phyloP scores from a whole-genome alignment of 2,113 vertebrate genomes.

The Pyxicephalus adspersus region DNA sequence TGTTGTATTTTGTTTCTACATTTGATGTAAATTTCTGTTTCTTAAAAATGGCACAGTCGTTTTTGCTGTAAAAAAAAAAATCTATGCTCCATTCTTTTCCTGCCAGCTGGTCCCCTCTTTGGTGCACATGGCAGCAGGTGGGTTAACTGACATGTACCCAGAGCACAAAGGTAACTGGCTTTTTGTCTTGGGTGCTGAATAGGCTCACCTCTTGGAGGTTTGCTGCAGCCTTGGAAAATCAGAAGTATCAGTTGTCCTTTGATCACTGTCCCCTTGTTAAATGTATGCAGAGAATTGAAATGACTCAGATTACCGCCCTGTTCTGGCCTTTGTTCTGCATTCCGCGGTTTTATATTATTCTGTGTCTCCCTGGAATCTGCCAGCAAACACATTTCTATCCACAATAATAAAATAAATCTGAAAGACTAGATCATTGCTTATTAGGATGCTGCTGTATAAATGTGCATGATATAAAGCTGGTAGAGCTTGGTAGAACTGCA shows the following conservation, averaged over 20 bases:
- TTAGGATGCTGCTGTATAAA: background rate
- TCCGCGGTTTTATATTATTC: slow-evolving; percentile 44
- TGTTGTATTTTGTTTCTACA: no score
- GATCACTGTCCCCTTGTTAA: slow-evolving; percentile 54
- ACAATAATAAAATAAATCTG: background rate
- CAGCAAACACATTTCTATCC: slow-evolving; percentile 41
- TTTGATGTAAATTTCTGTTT: no score
- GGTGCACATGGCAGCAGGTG: slow-evolving; percentile 32
- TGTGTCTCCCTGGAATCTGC: slow-evolving; percentile 36
- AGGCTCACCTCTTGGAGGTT: slow-evolving; percentile 47
- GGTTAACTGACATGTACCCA: slow-evolving; percentile 38
- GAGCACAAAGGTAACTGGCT: slow-evolving; percentile 50
- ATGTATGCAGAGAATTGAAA: slow-evolving; percentile 55
- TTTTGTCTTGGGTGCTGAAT: slow-evolving; percentile 40
- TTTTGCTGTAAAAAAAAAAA: background rate
- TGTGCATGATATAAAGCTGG: background rate
- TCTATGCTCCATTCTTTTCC: background rate
- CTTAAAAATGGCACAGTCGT: no score
- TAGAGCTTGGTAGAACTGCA: no score
- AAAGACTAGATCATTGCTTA: background rate
- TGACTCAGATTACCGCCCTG: slow-evolving; percentile 47
- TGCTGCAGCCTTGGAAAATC: slow-evolving; percentile 37
- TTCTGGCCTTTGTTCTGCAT: slow-evolving; percentile 51
- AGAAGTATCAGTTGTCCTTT: slow-evolving; percentile 57
- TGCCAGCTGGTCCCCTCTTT: slow-evolving; percentile 6